Evolutionary conservation across 2,888 invertebrate species (phyloP), one percentile per base, ranked within the genome.

Genomic region (Clusia tigrina): DNA sequence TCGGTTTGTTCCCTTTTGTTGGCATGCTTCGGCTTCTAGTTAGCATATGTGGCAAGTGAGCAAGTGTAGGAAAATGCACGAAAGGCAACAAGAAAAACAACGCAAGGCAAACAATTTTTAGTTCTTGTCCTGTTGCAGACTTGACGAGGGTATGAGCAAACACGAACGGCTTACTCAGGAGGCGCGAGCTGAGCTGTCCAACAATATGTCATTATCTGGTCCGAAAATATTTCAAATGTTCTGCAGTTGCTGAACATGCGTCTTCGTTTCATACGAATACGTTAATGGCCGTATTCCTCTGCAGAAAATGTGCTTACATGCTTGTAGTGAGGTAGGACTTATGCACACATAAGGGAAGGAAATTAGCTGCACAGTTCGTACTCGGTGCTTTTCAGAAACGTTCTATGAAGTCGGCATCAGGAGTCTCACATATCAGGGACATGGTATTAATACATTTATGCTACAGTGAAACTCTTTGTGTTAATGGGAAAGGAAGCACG

Each of bases 151-250:
- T 12, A 32, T 12, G 12, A 32, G 32, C 32, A 32, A 32, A 32
- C 32, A 12, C 32, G 32, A 9, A 6, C 22, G 53, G 10, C 10
- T 17, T n/a, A 25, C 58, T 32, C 58, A 52, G 53, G 24, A 54
- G 46, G 54, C 32, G 54, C 60, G 46, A 60, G 24, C 46, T 60
- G 37, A 38, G 54, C 42, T 54, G 60, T 60, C 60, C 48, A 46
- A 60, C 54, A 60, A 54, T 53, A 60, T 54, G 54, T 60, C 60
- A 54, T 46, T 24, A 60, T 46, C 54, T 42, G 23, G 24, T 24
- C 46, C 60, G 25, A 46, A 54, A 54, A 20, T n/a, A 23, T n/a
- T 12, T 2, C 23, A 37, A 1, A 54, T 2, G 24, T 15, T 22
- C n/a, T 17, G 17, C 17, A 1, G 17, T 37, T 26, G 26, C 32